phyloP scores from a whole-genome alignment of 2,113 vertebrate genomes.

The Epinephelus lanceolatus region DNA sequence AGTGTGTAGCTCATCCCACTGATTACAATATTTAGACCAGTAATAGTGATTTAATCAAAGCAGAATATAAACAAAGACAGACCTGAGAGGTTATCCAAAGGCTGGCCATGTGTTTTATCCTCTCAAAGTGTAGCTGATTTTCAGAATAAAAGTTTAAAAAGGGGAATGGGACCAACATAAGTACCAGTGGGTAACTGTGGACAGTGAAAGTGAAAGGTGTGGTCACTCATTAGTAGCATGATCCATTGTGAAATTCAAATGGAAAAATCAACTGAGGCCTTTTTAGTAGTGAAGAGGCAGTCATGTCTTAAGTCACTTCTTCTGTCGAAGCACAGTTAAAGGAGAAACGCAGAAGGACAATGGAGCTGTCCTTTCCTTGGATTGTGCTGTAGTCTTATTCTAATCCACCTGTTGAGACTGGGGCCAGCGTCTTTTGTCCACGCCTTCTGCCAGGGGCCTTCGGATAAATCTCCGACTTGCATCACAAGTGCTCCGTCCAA shows the following conservation, averaged over 20 bases:
- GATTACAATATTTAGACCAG: neutral
- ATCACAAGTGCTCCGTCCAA: slow-evolving; percentile 49
- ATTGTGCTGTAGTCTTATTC: neutral
- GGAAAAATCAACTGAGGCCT: slow-evolving; percentile 10
- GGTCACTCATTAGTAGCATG: slow-evolving; percentile 49
- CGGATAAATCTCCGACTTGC: slow-evolving; percentile 56
- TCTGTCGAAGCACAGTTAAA: slow-evolving; percentile 18
- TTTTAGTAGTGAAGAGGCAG: slow-evolving; percentile 22
- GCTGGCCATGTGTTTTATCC: neutral
- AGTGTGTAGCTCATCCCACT: neutral
- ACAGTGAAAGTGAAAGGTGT: slow-evolving; percentile 15
- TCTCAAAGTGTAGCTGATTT: neutral
- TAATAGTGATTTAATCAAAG: neutral
- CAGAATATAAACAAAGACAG: neutral
- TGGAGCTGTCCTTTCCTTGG: slow-evolving; percentile 12
- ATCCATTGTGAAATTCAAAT: slow-evolving; percentile 39
- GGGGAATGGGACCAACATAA: neutral
- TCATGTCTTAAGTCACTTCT: slow-evolving; percentile 21
- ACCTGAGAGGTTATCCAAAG: neutral
- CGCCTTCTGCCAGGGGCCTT: slow-evolving; percentile 37
- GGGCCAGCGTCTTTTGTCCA: slow-evolving; percentile 57
- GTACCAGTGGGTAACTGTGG: slow-evolving; percentile 23
- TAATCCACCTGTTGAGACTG: slow-evolving; percentile 64
- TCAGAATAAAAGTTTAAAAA: slow-evolving; percentile 3
- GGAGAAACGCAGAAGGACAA: slow-evolving; percentile 42